A percentile compares a stretch with the other conserved stretches of the same genome.
phyloP scores from a whole-genome alignment of 2,113 vertebrate species.

The Caretta caretta region DNA sequence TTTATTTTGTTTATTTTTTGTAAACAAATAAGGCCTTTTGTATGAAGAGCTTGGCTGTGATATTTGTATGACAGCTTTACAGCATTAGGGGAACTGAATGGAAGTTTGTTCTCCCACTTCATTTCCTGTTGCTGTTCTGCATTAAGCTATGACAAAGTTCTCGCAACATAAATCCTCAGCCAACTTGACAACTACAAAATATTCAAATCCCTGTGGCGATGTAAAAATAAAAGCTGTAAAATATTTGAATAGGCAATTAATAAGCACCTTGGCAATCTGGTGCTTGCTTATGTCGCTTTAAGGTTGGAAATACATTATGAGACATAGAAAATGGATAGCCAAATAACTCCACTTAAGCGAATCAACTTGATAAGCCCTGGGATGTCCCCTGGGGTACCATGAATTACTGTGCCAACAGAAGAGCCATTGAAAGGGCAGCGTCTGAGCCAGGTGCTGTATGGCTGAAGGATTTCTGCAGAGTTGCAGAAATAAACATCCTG shows the following conservation, averaged over 20 bases:
- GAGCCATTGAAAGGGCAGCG: constrained; percentile 63
- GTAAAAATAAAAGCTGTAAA: constrained; percentile 68
- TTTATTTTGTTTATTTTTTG: not conserved
- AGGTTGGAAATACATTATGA: constrained; percentile 73
- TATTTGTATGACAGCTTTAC: constrained; percentile 33
- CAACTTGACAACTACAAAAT: constrained; percentile 60
- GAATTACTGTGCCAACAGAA: constrained; percentile 74
- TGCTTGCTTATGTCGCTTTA: constrained; percentile 73
- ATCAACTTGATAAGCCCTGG: constrained; percentile 73
- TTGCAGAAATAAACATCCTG: constrained; percentile 65
- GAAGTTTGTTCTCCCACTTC: constrained; percentile 60
- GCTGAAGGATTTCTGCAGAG: constrained; percentile 64
- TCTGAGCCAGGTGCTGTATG: constrained; percentile 54
- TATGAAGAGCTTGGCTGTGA: constrained; percentile 43
- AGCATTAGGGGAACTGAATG: constrained; percentile 16
- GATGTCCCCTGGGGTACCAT: constrained; percentile 68
- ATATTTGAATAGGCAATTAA: constrained; percentile 75
- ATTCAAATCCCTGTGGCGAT: constrained; percentile 57
- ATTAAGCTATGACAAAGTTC: constrained; percentile 37
- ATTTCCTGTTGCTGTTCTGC: constrained; percentile 38
- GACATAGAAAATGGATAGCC: constrained; percentile 57
- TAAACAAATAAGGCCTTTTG: not conserved
- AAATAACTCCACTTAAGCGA: constrained; percentile 72
- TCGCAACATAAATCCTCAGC: constrained; percentile 61
- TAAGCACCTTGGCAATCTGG: constrained; percentile 53